phyloP scores from a whole-genome alignment of 2,888 invertebrate species.

The Smittia sp. region DNA sequence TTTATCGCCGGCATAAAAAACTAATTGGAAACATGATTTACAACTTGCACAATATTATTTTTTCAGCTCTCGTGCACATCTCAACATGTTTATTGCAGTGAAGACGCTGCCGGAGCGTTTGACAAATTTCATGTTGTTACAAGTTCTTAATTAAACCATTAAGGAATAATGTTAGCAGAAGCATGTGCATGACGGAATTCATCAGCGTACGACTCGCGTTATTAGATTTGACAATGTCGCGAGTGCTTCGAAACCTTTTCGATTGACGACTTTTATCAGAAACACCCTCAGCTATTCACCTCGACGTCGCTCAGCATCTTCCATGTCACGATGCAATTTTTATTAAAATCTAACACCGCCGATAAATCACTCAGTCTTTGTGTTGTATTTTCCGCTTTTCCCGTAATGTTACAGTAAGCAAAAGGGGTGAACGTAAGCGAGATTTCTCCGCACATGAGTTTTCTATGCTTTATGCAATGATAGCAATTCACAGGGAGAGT shows the following conservation, averaged over 20 bases:
- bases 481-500: neutral
- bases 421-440: neutral
- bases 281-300: neutral
- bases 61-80: constrained; percentile 1
- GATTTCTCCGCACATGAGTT: neutral
- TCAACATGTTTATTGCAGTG: constrained; percentile 1
- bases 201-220: neutral
- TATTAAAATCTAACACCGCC: constrained; percentile 42
- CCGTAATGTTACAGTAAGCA: neutral
- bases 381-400: constrained; percentile 6
- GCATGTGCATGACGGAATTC: neutral
- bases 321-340: constrained; percentile 35
- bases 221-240: neutral
- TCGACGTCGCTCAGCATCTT: too few relatives aligned
- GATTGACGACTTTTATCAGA: neutral
- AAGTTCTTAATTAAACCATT: constrained; percentile 8
- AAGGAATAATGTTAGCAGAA: neutral
- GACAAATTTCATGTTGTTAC: neutral
- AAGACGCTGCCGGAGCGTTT: neutral
- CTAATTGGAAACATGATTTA: constrained; percentile 18
- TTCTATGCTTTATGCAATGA: neutral
- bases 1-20: neutral
- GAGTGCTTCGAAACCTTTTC: neutral
- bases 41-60: neutral
- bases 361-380: constrained; percentile 40